Base-by-base conservation (phyloP, 2,888 invertebrate genomes). In the Galerucella nymphaeae region DNA sequence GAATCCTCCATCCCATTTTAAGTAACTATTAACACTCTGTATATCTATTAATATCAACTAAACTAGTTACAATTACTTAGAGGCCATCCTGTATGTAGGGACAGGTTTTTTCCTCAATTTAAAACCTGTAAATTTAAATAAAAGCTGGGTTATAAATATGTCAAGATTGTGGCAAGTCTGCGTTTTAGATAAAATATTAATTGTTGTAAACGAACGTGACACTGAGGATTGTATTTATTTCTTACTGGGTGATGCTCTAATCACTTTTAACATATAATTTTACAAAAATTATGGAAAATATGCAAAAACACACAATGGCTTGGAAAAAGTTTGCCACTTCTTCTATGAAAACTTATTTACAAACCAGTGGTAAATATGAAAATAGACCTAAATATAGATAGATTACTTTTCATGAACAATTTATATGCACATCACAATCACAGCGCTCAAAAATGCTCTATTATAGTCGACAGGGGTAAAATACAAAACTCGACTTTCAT, bases 91-190 rank as follows among this genome's bases (percentile, higher is more conserved):
- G 30, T 30, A 6, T 30, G 20, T 59, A 23, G 10, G 5, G n/a
- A 59, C 58, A 59, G 59, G 59, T 58, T 58, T 66, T 45, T 58
- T 58, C 23, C 6, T 5, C 30, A 66, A 42, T 45, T 58, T 58
- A 58, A 66, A 66, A 66, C 66, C 11, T 66, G 55, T 66, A 66
- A 66, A 66, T 66, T 66, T 66, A 66, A 66, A 58, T 66, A 38
- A 66, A 58, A 16, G 57, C 48, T 45, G 0, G 58, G 66, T 66
- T 66, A 45, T 66, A 66, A 66, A 66, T 66, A 58, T 66, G 66
- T 66, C 66, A 66, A 66, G 66, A 45, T 58, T 66, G 30, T 45
- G 14, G 57, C 58, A 18, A 16, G 66, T 66, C 16, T 66, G 57
- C 20, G 30, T 41, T 42, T 42, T 6, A 55, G 66, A 66, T 66